Evolutionary conservation across 2,797 vertebrate species (phyloP), one percentile per base, ranked within the genome.

Genomic region (Halcyon chelicuti): DNA sequence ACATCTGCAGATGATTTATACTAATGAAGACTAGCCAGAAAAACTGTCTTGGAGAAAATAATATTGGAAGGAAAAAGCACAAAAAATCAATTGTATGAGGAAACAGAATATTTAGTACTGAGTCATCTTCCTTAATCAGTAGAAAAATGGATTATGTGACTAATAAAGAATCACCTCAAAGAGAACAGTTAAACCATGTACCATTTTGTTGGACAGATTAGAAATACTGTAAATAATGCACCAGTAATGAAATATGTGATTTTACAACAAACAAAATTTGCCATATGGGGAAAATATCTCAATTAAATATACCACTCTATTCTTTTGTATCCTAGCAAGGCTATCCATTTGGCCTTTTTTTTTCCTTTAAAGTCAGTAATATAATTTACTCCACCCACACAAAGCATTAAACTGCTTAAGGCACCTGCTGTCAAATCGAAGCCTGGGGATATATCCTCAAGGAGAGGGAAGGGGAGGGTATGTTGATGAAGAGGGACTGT

Each of bases 1-100:
- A 86, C 84, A 39, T 96, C 90, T 96, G 65, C 49, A 88, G 76
- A 91, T 95, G 86, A 94, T 96, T 92, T 97, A 83, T 92, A 84
- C 85, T 96, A 93, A 95, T 96, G 89, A 94, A 96, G 93, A 91
- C 80, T 96, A 96, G 61, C 63, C 66, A 93, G 75, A 54, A 90
- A 93, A 96, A 89, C 29, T 58, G 25, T 72, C 42, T 68, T 95
- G 78, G 60, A 93, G 83, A 97, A 96, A 94, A 78, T 91, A 95
- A 90, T 90, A 91, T 42, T 87, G 60, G 23, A 92, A 81, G 44
- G 55, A 85, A 82, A 80, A 93, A 51, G 4, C 49, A 68, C 20
- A 82, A 87, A 95, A 95, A 95, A 94, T 92, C 93, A 93, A 78
- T 97, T 92, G 76, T 25, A 78, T 63, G 82, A 75, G 33, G 25